These are phyloP conservation scores for Ormyrus pomaceus DNA, from an alignment of 2,888 invertebrate species.

Conservation along the genomic window DNA sequence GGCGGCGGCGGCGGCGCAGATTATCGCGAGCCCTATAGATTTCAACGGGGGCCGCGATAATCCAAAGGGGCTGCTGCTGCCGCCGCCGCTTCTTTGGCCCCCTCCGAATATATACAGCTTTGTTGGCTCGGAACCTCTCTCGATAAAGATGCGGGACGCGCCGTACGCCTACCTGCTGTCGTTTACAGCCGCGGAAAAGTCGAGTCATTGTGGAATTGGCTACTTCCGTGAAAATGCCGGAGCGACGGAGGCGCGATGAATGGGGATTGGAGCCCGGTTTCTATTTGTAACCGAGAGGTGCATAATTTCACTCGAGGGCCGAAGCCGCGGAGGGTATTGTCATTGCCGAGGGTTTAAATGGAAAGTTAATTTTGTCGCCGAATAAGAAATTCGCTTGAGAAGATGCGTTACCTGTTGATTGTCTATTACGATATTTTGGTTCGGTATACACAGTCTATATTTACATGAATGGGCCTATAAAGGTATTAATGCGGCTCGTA, in stretches of 20 bases:
- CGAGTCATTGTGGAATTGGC: not conserved
- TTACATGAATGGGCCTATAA: no score
- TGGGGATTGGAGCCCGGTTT: constrained; percentile 4
- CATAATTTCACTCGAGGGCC: constrained; percentile 4
- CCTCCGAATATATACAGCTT: constrained; percentile 8
- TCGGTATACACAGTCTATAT: no score
- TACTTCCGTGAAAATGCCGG: not conserved
- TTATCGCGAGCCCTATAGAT: constrained; percentile 59
- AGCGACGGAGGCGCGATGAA: not conserved
- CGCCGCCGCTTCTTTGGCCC: constrained; percentile 62
- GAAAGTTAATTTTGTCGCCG: constrained; percentile 26
- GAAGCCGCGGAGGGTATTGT: not conserved
- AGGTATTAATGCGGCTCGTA: no score
- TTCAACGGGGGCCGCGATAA: constrained; percentile 27
- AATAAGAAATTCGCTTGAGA: not conserved
- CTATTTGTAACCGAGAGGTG: constrained; percentile 30
- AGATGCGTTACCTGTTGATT: no score
- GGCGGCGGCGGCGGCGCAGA: constrained; percentile 59
- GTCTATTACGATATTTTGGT: no score
- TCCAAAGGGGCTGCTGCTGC: constrained; percentile 59
- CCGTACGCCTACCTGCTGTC: constrained; percentile 8
- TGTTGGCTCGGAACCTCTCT: not conserved
- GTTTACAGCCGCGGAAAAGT: not conserved
- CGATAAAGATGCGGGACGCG: not conserved
- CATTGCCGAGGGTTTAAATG: not conserved